Percentiles rank a stretch among this genome's conserved stretches.
These are phyloP conservation scores for Agapostemon virescens DNA, from an alignment of 2,888 invertebrate genomes.

Conservation along the genomic window DNA sequence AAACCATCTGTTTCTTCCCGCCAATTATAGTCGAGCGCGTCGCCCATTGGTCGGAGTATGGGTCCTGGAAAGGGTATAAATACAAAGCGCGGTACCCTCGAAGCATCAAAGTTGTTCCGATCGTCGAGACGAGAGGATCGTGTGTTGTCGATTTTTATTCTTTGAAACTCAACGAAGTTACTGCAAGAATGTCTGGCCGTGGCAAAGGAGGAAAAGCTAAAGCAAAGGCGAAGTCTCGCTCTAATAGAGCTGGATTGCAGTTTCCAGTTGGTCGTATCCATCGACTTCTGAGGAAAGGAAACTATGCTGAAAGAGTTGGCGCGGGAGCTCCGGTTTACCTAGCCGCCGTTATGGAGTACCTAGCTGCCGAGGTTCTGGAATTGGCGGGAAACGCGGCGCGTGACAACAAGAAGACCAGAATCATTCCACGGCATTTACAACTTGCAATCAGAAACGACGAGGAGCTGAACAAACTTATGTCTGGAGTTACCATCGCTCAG, in stretches of 20 bases:
- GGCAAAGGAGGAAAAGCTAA: constrained; percentile 71
- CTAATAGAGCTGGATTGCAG: constrained; percentile 82
- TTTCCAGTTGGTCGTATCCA: constrained; percentile 84
- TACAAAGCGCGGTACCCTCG: neutral
- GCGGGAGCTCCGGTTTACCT: constrained; percentile 83
- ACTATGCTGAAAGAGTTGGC: constrained; percentile 84
- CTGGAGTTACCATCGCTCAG: constrained; percentile 91
- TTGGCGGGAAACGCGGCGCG: constrained; percentile 86
- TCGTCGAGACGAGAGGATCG: neutral
- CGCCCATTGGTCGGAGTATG: neutral
- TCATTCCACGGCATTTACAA: constrained; percentile 88
- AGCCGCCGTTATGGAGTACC: constrained; percentile 85
- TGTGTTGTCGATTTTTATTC: neutral
- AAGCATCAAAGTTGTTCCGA: neutral
- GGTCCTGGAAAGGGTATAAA: neutral
- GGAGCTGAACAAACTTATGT: constrained; percentile 88
- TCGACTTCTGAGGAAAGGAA: constrained; percentile 83
- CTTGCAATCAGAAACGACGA: constrained; percentile 91
- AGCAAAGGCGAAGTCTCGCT: constrained; percentile 79
- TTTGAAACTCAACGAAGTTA: neutral
- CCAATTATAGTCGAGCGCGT: constrained; percentile 17
- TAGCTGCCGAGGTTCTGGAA: constrained; percentile 87
- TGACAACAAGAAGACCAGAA: constrained; percentile 86
- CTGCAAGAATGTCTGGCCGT: constrained; percentile 68
- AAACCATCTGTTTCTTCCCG: neutral